phyloP scores from a whole-genome alignment of 53 echinoderm and acorn worm genomes.

The Echinometra lucunter region DNA sequence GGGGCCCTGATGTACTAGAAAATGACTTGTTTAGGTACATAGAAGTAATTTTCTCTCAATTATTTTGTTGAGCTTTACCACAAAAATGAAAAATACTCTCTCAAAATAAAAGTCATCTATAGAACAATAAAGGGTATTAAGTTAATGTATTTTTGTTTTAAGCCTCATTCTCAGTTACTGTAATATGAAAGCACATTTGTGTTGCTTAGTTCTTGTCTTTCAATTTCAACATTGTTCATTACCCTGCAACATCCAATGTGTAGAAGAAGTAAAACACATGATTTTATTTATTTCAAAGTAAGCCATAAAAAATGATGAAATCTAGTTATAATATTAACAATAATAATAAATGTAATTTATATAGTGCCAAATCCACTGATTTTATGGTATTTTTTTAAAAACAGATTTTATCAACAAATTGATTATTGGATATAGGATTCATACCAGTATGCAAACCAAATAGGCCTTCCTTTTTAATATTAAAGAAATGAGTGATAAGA shows the following conservation, averaged over 20 bases:
- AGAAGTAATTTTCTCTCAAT: background rate
- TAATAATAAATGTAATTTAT: too few relatives aligned
- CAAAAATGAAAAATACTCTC: background rate
- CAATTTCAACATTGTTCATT: background rate
- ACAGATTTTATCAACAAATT: too few relatives aligned
- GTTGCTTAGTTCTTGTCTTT: background rate
- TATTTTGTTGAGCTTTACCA: background rate
- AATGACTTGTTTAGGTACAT: background rate
- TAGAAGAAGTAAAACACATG: background rate
- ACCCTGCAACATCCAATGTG: background rate
- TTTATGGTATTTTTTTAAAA: too few relatives aligned
- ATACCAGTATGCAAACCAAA: too few relatives aligned
- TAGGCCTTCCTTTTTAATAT: too few relatives aligned
- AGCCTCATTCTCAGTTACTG: too few relatives aligned
- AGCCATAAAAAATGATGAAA: too few relatives aligned
- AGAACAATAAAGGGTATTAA: background rate
- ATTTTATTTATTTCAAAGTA: background rate
- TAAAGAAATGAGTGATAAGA: background rate
- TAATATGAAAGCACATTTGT: background rate
- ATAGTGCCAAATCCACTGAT: too few relatives aligned
- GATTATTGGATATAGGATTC: too few relatives aligned
- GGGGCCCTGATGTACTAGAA: too few relatives aligned
- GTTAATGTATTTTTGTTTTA: background rate
- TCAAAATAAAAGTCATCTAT: background rate
- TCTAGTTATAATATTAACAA: too few relatives aligned